Base-by-base conservation (phyloP, 2,888 invertebrate genomes). In the Cryptosula pallasiana region DNA sequence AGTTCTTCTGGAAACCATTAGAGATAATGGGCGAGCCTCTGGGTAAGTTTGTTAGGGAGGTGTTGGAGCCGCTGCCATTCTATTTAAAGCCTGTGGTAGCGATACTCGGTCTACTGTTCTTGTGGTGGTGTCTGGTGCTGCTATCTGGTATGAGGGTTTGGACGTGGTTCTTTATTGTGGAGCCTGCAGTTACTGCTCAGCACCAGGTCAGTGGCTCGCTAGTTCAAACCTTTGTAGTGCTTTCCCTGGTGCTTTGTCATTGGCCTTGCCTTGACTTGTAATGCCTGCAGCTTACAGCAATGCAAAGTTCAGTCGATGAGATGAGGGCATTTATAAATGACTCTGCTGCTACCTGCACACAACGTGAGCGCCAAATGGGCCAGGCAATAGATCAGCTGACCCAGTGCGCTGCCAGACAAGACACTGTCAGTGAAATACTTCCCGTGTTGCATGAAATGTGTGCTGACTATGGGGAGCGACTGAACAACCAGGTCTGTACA, bases 1-100 rank as follows among this genome's bases (percentile, higher is more conserved):
- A 70, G 70, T 70, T 70, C 36, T 16, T 70, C 2, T 70, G 70
- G 70, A 45, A 70, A 5, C 70, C 70, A 9, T 45, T 70, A 3
- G 25, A 9, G 13, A 70, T 54, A 16, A 70, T 70, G 70, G 70
- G 70, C 13, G 55, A 23, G 13, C 70, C 70, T 25, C 25, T 70
- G 35, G 70, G 35, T 9, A 45, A 5, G 2, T 70, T 70, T 45
- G 25, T 70, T 9, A 16, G 45, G 9, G 70, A 54, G 9, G 25
- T 70, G 9, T 13, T 70, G 35, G 70, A 35, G 25, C 70, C 36
- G 13, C 45, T 70, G 23, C 70, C 70, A 5, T 70, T 36, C 27
- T 70, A 23, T n/a, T n/a, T 70, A 45, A 36, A 54, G 45, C 70
- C 70, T 5, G n/a, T 70, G 5, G 70, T 70, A 23, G 23, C 55